Percentiles rank a stretch among this genome's conserved stretches.
phyloP scores from a whole-genome alignment of 92 coral and sea anemone species.

The Palythoa grandiflora region DNA sequence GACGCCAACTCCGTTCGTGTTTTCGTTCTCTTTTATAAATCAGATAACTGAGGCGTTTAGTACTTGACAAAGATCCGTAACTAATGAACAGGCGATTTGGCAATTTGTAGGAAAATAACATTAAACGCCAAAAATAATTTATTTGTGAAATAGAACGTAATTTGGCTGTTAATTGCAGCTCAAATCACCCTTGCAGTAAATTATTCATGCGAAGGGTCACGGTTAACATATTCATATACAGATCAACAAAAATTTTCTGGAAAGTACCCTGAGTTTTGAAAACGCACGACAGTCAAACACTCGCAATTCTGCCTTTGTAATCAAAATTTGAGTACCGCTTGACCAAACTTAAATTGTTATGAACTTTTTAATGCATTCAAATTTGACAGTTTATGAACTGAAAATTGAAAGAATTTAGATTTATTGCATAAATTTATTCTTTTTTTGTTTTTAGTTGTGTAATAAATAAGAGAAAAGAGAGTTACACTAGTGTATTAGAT shows the following conservation, averaged over 20 bases:
- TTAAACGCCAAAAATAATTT: background rate
- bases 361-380: no score
- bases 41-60: background rate
- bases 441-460: no score
- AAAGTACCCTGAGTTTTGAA: no score
- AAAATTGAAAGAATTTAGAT: no score
- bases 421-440: no score
- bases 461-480: no score
- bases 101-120: slow-evolving; percentile 11
- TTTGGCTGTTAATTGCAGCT: slow-evolving; percentile 7
- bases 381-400: no score
- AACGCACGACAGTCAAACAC: background rate
- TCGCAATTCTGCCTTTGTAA: background rate
- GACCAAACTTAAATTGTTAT: no score
- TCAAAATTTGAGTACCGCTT: background rate
- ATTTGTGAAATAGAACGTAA: background rate
- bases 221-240: slow-evolving; percentile 2
- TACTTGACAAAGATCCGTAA: background rate
- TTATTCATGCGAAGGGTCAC: background rate
- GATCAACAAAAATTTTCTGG: background rate
- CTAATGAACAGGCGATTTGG: slow-evolving; percentile 13
- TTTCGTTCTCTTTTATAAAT: background rate
- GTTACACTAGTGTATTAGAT: no score
- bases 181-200: slow-evolving; percentile 32
- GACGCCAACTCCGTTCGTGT: background rate